Conservation (phyloP, 2,113 vertebrate genomes). For the Genyomyrus donnyi region DNA sequence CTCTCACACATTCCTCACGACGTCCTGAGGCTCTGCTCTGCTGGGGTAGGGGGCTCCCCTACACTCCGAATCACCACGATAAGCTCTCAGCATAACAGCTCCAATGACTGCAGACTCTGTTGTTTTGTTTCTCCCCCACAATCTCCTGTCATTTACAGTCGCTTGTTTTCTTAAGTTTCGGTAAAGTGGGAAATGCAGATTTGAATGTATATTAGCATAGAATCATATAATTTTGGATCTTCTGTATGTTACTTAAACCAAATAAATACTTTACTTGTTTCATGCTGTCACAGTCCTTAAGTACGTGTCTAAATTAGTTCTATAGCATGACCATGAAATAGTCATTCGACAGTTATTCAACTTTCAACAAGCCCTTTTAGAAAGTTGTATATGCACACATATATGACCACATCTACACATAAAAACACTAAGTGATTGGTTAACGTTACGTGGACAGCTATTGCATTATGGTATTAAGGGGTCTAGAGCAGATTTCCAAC, state of each 20-base stretch:
- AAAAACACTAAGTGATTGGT: not conserved
- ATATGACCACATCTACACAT: not conserved
- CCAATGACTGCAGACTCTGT: not conserved
- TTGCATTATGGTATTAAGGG: not conserved
- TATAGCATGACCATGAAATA: not conserved
- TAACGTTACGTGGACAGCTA: not conserved
- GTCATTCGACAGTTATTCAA: not conserved
- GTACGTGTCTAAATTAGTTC: not conserved
- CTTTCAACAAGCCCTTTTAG: not conserved
- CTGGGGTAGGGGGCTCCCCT: not conserved
- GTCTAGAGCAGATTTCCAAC: not conserved
- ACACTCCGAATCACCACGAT: not conserved
- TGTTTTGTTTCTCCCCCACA: not conserved
- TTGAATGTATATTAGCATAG: not conserved
- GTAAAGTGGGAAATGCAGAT: not conserved
- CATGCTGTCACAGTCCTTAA: not conserved
- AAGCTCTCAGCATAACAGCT: not conserved
- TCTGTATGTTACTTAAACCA: slow-evolving; percentile 4
- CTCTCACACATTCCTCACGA: slow-evolving; percentile 20
- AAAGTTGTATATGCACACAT: not conserved
- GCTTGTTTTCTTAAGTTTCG: not conserved
- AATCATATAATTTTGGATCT: not conserved
- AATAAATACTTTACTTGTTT: slow-evolving; percentile 13
- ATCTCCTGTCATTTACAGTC: not conserved
- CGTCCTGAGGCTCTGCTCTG: not conserved